A percentile compares a stretch with the other conserved stretches of the same genome.
Evolutionary conservation across 2,888 invertebrate species (phyloP).

Genomic region (Odontocerum albicorne): DNA sequence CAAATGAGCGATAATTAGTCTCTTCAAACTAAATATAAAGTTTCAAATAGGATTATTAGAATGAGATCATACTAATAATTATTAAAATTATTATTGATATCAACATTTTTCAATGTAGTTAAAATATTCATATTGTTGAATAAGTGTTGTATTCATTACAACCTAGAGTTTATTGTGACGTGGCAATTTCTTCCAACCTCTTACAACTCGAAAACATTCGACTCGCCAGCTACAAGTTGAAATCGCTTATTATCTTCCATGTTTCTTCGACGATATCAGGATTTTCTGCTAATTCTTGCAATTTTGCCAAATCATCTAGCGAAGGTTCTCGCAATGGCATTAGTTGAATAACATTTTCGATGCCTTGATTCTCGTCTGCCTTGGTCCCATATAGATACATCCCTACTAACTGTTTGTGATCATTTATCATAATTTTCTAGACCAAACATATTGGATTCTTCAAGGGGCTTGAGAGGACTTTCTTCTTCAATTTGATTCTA

Average conservation of each 20-base stretch:
- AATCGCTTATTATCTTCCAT: slow-evolving; percentile 43
- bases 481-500: slow-evolving; percentile 12
- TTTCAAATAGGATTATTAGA: no score
- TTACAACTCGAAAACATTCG: slow-evolving; percentile 60
- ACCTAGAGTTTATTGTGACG: no score
- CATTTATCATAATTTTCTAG: slow-evolving; percentile 24
- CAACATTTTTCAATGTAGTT: no score
- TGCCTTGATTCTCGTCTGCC: slow-evolving; percentile 43
- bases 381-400: slow-evolving; percentile 50
- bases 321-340: slow-evolving; percentile 46
- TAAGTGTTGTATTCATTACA: no score
- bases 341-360: slow-evolving; percentile 48
- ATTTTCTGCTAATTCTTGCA: slow-evolving; percentile 42
- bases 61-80: no score
- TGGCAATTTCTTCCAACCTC: no score
- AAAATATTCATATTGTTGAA: no score
- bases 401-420: slow-evolving; percentile 42
- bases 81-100: no score
- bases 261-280: slow-evolving; percentile 36
- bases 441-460: slow-evolving; percentile 8
- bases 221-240: slow-evolving; percentile 57
- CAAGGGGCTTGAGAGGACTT: slow-evolving; percentile 15
- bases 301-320: slow-evolving; percentile 46
- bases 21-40: no score
- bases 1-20: no score